Evolutionary conservation across 2,797 vertebrate species (phyloP), one percentile per base, ranked within the genome.

Genomic region (Propithecus perrieri): DNA sequence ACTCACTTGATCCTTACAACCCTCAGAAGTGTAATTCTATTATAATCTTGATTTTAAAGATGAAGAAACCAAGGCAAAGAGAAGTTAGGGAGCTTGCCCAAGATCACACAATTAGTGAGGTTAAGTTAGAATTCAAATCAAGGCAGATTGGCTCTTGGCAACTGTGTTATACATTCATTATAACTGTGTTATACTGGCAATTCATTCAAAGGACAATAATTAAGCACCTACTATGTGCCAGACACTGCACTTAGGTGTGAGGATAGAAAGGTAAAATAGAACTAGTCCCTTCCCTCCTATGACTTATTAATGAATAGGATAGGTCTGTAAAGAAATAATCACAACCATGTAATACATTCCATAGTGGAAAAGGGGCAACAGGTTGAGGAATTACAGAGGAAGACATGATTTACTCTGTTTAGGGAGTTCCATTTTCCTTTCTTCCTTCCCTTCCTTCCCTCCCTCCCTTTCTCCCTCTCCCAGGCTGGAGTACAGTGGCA

Each of bases 91-190:
- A 75, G 55, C 50, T 85, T 90, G 57, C 81, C 50, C 8, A 22
- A 28, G n/a, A 30, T 86, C 17, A 28, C 33, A 74, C 46, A 78
- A 2, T 78, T 74, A 67, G n/a, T 83, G 76, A 92, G 43, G 48
- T 63, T 74, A 85, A 83, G 28, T 92, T 57, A 75, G n/a, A 85
- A 85, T 92, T 94, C 59, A 84, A 76, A 85, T 65, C 11, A 78
- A 84, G 59, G 26, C 50, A 71, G 33, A 63, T 79, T 57, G 63
- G 18, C 67, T 72, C 50, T 81, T 92, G 84, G 72, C 43, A 20
- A 0, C 55, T 67, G 7, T 89, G 22, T 41, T 91, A 50, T 12
- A 48, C 30, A 38, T 38, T 38, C 38, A 38, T 38, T 38, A 38
- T 38, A 20, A 0, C 55, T 67, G 7, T 89, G 22, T 41, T 91